phyloP scores from a whole-genome alignment of 2,888 invertebrate species.

The Drosophila limbata region DNA sequence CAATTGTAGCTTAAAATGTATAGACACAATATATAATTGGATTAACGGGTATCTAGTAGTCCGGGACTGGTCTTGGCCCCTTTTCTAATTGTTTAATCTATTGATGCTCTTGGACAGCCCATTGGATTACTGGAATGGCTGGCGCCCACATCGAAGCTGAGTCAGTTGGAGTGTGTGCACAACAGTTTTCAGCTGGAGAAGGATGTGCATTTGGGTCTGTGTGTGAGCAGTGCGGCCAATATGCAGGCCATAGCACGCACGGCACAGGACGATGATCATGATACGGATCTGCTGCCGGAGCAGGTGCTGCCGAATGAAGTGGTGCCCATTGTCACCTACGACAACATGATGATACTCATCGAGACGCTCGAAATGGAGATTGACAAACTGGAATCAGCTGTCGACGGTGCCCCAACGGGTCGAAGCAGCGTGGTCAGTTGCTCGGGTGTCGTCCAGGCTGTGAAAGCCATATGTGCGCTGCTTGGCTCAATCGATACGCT shows the following conservation, averaged over 20 bases:
- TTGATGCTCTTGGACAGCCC: slow-evolving; percentile 77
- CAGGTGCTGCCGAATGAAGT: slow-evolving; percentile 92
- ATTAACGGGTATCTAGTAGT: no score
- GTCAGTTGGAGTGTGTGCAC: slow-evolving; percentile 97
- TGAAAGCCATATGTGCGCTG: slow-evolving; percentile 95
- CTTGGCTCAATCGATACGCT: slow-evolving; percentile 95
- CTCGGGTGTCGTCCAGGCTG: slow-evolving; percentile 93
- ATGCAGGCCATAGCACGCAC: slow-evolving; percentile 91
- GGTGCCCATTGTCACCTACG: slow-evolving; percentile 91
- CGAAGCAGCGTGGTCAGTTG: slow-evolving; percentile 87
- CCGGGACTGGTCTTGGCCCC: no score
- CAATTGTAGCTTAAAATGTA: no score
- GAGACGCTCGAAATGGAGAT: slow-evolving; percentile 94
- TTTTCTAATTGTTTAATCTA: not conserved
- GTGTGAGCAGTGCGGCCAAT: slow-evolving; percentile 89
- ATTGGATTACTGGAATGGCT: slow-evolving; percentile 95
- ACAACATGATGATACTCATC: slow-evolving; percentile 92
- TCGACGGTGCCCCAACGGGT: slow-evolving; percentile 86
- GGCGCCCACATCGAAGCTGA: slow-evolving; percentile 92
- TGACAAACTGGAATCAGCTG: slow-evolving; percentile 90
- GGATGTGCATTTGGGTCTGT: slow-evolving; percentile 91
- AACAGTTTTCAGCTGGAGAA: slow-evolving; percentile 96
- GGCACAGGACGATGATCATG: slow-evolving; percentile 92
- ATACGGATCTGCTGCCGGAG: slow-evolving; percentile 90
- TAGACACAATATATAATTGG: no score